Base-by-base conservation (phyloP, 2,113 vertebrate species). In the Macquaria ambigua region DNA sequence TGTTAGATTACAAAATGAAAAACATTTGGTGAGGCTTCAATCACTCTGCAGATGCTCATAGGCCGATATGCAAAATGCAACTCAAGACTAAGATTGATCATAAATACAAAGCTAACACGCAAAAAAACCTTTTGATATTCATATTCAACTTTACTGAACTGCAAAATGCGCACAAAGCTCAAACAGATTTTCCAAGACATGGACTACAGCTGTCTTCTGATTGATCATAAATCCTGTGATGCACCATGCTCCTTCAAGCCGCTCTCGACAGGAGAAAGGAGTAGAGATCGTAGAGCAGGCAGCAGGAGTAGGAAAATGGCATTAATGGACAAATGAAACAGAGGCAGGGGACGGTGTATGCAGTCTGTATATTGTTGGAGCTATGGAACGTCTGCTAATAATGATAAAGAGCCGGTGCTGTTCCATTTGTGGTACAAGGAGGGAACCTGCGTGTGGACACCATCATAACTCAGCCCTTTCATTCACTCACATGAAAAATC, bases 401-500 rank as follows among this genome's bases (percentile, higher is more conserved):
- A 91, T 93, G 92, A 95, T 76, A 84, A 89, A 94, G 77, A 90
- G 90, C 85, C 50, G 0, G 67, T 20, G 75, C 88, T 16, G 84
- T 82, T 93, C 87, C 88, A 90, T 94, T 91, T 84, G 84, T 55
- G 87, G 86, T 72, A 64, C 74, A n/a, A 77, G 62, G 34, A 88
- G 76, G 74, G 69, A 85, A 87, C 84, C 70, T 87, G 88, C 84
- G 86, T 83, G 68, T 84, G 78, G 90, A 90, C 77, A 69, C 77
- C 53, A 62, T 88, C 90, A 90, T 93, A 90, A 89, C 82, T 92
- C 88, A 86, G 41, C 8, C 81, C 77, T 86, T 70, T 92, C 89
- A 84, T 91, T 83, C 84, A 69, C 87, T 90, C 85, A 77, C 70
- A 89, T 90, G 90, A 95, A 89, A 90, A 93, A 92, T 92, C 89